A percentile compares a stretch with the other conserved stretches of the same genome.
phyloP scores from a whole-genome alignment of 1,140 invertebrate genomes.

The Zophobas atratus region DNA sequence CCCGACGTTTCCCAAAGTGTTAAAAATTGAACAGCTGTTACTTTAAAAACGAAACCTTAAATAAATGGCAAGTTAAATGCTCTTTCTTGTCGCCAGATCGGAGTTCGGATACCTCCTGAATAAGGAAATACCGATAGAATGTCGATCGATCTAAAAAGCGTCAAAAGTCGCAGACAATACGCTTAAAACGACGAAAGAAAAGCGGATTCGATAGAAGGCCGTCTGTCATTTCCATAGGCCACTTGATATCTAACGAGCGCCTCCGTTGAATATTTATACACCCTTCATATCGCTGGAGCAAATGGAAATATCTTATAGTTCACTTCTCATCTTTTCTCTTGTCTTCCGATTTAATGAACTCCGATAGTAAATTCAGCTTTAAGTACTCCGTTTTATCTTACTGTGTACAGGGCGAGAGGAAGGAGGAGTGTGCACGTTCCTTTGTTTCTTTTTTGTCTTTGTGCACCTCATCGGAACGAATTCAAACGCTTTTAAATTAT shows the following conservation, averaged over 20 bases:
- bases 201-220: conserved; percentile 26
- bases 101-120: too few relatives aligned
- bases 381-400: conserved; percentile 39
- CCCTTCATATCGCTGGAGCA: conserved; percentile 52
- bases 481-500: conserved; percentile 40
- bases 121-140: too few relatives aligned
- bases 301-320: conserved; percentile 57
- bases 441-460: conserved; percentile 37
- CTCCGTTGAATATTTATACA: conserved; percentile 55
- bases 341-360: conserved; percentile 52
- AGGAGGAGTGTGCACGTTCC: background rate
- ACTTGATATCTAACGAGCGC: conserved; percentile 58
- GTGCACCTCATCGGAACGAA: conserved; percentile 31
- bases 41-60: too few relatives aligned
- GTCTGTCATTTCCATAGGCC: conserved; percentile 54
- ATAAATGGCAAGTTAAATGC: too few relatives aligned
- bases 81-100: too few relatives aligned
- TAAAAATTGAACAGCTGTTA: too few relatives aligned
- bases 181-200: conserved; percentile 29
- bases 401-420: conserved; percentile 13
- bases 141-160: background rate
- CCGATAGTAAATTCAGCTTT: conserved; percentile 43
- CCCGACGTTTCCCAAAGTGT: too few relatives aligned
- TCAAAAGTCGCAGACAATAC: background rate
- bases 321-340: conserved; percentile 51